Base-by-base conservation (phyloP, 2,113 vertebrate species). In the Heloderma charlesbogerti region DNA sequence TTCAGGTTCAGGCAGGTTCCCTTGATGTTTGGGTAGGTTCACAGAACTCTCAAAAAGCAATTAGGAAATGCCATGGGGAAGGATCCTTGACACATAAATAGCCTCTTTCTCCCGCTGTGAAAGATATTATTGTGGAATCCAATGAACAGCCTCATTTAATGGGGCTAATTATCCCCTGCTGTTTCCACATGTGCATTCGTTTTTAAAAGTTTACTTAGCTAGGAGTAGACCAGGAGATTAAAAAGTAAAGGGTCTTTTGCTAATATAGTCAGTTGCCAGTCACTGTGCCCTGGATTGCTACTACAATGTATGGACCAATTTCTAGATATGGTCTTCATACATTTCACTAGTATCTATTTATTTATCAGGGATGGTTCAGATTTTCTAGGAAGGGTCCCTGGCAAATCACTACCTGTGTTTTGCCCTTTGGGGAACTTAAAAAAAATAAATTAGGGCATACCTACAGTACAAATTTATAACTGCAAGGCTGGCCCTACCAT, bases 51-150 rank as follows among this genome's bases (percentile, higher is more conserved):
- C 91, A 87, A 94, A 96, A 97, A 95, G 92, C 96, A 97, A 97
- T 97, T 97, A 96, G 94, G 94, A 95, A 97, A 96, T 96, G 96
- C 96, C 96, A 97, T 92, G 94, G 89, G 90, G 94, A 96, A 95
- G 88, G 92, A 91, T 94, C 94, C 94, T 93, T 96, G 93, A 95
- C 93, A 96, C 89, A 95, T 91, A 95, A 95, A 95, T 89, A 96
- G 91, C 88, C 90, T 93, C 81, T 63, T 90, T 95, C 90, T 96
- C 96, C 96, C 95, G 95, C 95, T 96, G 95, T 91, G 96, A 96
- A 90, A 96, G 92, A 93, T 94, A 96, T 94, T 96, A 96, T 95
- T 88, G 85, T 90, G 79, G 92, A 97, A 95, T 96, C 89, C 92
- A 94, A 89, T 94, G 94, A 96, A 94, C 92, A 94, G 88, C 74